Conservation (phyloP, 2,888 invertebrate species). For the Ferdinandea cuprea region DNA sequence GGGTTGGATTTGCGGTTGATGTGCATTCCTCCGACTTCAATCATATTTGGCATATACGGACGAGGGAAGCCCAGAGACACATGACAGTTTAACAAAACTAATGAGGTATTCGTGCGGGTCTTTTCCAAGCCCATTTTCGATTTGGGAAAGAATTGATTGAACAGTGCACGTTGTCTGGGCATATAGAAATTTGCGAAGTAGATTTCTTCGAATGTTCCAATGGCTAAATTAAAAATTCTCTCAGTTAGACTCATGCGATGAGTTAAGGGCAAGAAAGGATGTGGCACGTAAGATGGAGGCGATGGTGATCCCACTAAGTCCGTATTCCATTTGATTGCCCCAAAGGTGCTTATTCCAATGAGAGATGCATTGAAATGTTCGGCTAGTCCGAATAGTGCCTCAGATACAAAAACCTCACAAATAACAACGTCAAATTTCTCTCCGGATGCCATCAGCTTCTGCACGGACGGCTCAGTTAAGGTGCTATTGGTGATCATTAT, state of each 20-base stretch:
- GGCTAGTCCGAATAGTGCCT: conserved; percentile 81
- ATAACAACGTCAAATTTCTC: conserved; percentile 82
- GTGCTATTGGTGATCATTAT: conserved; percentile 76
- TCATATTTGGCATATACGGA: conserved; percentile 82
- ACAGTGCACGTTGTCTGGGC: conserved; percentile 79
- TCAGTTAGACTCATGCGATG: conserved; percentile 81
- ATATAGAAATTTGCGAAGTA: conserved; percentile 78
- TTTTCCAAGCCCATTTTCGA: conserved; percentile 77
- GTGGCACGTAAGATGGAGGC: conserved; percentile 81
- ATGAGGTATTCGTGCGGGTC: conserved; percentile 78
- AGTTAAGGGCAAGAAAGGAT: conserved; percentile 77
- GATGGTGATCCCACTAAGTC: conserved; percentile 81
- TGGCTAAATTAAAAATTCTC: conserved; percentile 80
- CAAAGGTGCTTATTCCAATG: conserved; percentile 79
- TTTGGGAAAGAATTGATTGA: conserved; percentile 78
- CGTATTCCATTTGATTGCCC: conserved; percentile 79
- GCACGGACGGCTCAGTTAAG: conserved; percentile 76
- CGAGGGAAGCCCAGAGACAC: conserved; percentile 80
- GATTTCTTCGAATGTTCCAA: conserved; percentile 76
- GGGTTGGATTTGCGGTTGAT: conserved; percentile 79
- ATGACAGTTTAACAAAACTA: conserved; percentile 81
- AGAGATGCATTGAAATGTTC: conserved; percentile 81
- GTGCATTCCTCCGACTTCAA: conserved; percentile 82
- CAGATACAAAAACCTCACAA: conserved; percentile 81
- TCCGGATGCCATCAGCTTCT: conserved; percentile 78